A percentile compares a stretch with the other conserved stretches of the same genome.
Evolutionary conservation across 1,140 invertebrate genomes (phyloP).

Genomic region (Papilio xuthus): DNA sequence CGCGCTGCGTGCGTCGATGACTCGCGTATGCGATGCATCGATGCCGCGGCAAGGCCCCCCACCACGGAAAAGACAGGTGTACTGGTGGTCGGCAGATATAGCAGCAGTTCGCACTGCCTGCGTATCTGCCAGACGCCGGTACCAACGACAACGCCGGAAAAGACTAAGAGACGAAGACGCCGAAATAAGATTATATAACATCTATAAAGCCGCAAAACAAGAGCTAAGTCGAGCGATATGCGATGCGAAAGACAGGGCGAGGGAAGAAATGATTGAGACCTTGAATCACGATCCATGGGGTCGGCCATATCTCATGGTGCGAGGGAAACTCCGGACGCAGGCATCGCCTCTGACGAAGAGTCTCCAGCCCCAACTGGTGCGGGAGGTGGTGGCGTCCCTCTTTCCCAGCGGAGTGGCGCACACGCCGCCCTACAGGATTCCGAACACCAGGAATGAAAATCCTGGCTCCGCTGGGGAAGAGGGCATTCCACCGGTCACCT

Average conservation of each 20-base stretch:
- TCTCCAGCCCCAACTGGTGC: no score
- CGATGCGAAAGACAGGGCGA: background rate
- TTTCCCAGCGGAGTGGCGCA: no score
- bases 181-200: background rate
- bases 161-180: background rate
- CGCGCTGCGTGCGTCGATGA: slow-evolving; percentile 10
- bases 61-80: background rate
- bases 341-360: no score
- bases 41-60: slow-evolving; percentile 17
- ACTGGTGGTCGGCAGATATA: slow-evolving; percentile 38
- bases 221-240: slow-evolving; percentile 24
- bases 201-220: background rate
- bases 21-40: slow-evolving; percentile 33
- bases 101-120: background rate
- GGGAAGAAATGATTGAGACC: no score
- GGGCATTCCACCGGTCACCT: no score
- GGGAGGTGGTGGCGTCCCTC: no score
- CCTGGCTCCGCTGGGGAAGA: no score
- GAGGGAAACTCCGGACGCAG: no score
- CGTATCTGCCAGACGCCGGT: background rate
- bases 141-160: background rate
- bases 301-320: no score
- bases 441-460: no score
- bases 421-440: no score
- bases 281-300: no score